Percentiles rank a stretch among this genome's conserved stretches.
phyloP scores from a whole-genome alignment of 2,797 vertebrate genomes.

The Artibeus jamaicensis region DNA sequence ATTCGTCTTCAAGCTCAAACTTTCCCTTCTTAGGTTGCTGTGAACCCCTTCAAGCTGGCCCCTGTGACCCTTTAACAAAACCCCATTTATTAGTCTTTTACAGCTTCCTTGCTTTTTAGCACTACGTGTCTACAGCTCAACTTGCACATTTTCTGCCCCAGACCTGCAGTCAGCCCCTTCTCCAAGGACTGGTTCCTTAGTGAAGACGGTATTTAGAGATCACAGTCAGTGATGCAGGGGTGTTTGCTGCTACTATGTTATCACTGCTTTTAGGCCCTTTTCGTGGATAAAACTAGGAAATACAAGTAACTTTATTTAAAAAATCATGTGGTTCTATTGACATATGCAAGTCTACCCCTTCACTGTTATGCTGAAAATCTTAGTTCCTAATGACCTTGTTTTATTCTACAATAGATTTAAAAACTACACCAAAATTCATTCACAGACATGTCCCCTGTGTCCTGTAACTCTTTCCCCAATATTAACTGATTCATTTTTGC shows the following conservation, averaged over 20 bases:
- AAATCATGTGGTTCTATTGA: neutral
- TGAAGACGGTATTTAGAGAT: neutral
- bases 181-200: neutral
- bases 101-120: neutral
- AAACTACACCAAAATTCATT: slow-evolving; percentile 28
- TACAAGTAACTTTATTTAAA: neutral
- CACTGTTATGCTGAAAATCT: neutral
- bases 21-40: neutral
- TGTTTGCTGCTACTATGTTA: neutral
- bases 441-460: neutral
- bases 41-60: neutral
- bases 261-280: neutral
- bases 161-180: neutral
- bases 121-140: neutral
- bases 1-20: neutral
- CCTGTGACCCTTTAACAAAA: neutral
- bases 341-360: neutral
- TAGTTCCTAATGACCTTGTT: neutral
- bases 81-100: neutral
- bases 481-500: neutral
- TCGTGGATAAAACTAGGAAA: neutral
- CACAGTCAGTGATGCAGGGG: neutral
- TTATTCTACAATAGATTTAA: neutral
- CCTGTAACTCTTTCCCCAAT: neutral
- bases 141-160: neutral